Evolutionary conservation across 1,140 invertebrate species (phyloP).

Genomic region (Drosophila trapezifrons): DNA sequence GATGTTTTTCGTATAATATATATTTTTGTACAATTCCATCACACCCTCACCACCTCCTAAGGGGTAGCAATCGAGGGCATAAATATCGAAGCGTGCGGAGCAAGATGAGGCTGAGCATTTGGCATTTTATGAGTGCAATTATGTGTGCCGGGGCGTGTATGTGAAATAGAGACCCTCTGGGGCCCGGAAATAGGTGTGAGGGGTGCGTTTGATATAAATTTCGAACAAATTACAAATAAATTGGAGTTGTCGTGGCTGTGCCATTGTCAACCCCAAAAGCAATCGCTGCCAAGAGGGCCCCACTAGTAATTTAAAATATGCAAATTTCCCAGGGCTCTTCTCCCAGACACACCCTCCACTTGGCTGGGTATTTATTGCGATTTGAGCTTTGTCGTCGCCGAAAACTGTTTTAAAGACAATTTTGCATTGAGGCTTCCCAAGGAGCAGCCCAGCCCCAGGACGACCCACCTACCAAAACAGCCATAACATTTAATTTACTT

Average conservation of each 20-base stretch:
- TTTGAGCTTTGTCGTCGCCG: constrained; percentile 55
- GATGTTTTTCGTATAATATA: too few species aligned
- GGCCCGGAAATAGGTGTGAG: constrained; percentile 29
- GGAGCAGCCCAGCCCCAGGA: background rate
- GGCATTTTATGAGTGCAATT: constrained; percentile 77
- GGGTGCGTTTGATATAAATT: constrained; percentile 75
- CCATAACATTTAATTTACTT: constrained; percentile 73
- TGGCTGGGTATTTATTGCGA: constrained; percentile 66
- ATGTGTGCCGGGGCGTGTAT: constrained; percentile 34
- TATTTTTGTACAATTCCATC: background rate
- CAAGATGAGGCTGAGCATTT: constrained; percentile 38
- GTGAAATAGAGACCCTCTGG: constrained; percentile 46
- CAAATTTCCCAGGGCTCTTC: constrained; percentile 58
- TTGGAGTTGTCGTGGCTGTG: constrained; percentile 73
- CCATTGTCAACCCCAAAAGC: constrained; percentile 67
- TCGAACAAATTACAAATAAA: constrained; percentile 83
- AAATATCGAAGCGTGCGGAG: constrained; percentile 42
- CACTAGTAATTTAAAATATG: constrained; percentile 81
- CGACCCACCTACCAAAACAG: constrained; percentile 1
- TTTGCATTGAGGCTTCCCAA: constrained; percentile 37
- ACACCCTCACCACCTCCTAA: background rate
- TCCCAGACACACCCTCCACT: constrained; percentile 19
- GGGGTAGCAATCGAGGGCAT: constrained; percentile 33
- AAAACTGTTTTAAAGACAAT: constrained; percentile 62
- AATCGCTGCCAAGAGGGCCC: constrained; percentile 50